Conservation (phyloP, 2,113 vertebrate genomes). For the Oceanites oceanicus region DNA sequence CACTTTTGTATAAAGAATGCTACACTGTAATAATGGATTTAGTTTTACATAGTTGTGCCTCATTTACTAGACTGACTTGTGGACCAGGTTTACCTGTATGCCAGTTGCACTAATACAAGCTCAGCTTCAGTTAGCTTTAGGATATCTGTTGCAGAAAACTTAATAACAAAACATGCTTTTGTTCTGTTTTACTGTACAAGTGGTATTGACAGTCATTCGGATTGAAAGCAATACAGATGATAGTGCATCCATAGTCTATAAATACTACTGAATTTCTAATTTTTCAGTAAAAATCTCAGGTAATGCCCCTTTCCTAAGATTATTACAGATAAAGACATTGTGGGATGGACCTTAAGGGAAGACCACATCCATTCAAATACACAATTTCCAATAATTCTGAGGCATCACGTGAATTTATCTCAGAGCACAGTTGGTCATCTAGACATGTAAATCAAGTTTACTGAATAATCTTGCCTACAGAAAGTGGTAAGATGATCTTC, state of each 20-base stretch:
- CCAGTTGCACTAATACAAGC: neutral
- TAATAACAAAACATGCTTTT: neutral
- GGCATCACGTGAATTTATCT: neutral
- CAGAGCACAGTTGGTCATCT: neutral
- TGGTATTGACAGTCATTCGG: neutral
- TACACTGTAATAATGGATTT: constrained; percentile 38
- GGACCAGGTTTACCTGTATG: neutral
- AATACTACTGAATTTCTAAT: neutral
- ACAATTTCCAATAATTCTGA: neutral
- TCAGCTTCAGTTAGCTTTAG: neutral
- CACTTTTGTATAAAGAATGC: constrained; percentile 59
- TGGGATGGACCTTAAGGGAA: neutral
- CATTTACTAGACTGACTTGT: neutral
- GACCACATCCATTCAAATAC: neutral
- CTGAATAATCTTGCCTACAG: neutral
- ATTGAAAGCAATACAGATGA: neutral
- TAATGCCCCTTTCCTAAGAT: neutral
- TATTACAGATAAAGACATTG: neutral
- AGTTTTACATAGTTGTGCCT: neutral
- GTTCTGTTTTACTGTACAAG: neutral
- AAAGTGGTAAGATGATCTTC: neutral
- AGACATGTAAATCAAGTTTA: neutral
- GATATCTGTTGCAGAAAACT: neutral
- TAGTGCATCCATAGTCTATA: neutral
- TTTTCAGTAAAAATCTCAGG: neutral